Evolutionary conservation across 2,888 invertebrate species (phyloP).

Genomic region (Labia minor): DNA sequence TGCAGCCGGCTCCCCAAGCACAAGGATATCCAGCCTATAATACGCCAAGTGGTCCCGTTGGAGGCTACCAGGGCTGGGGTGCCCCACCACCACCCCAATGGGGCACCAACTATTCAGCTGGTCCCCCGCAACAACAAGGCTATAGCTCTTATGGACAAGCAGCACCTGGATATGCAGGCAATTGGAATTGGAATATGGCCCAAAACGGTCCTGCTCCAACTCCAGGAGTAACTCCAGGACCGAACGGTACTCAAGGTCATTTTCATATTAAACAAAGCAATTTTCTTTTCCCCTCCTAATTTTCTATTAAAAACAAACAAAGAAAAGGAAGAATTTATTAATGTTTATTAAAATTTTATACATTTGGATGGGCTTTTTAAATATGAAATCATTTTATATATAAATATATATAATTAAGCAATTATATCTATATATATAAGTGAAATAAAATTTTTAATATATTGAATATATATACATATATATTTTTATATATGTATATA

Average conservation of each 20-base stretch:
- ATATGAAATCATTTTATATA: no score
- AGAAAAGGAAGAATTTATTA: no score
- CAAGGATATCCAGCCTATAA: not conserved
- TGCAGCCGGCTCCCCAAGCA: not conserved
- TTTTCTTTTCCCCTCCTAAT: no score
- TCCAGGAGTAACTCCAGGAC: not conserved
- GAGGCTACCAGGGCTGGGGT: not conserved
- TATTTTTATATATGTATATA: no score
- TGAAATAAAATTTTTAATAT: no score
- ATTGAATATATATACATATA: no score
- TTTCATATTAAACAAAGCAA: no score
- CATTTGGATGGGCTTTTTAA: no score
- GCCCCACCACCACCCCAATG: not conserved
- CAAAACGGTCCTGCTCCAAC: not conserved
- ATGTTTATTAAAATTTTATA: no score
- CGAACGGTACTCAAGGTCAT: slow-evolving; percentile 1
- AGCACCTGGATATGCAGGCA: not conserved
- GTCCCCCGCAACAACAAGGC: not conserved
- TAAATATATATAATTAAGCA: no score
- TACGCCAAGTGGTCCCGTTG: not conserved
- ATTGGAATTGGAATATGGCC: slow-evolving; percentile 7
- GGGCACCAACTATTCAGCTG: not conserved
- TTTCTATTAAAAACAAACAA: no score
- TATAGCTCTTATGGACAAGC: slow-evolving; percentile 2
- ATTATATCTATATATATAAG: no score